Percentiles rank a stretch among this genome's conserved stretches.
Evolutionary conservation across 2,888 invertebrate species (phyloP).

Genomic region (Scaptodrosophila latifasciaeformis): DNA sequence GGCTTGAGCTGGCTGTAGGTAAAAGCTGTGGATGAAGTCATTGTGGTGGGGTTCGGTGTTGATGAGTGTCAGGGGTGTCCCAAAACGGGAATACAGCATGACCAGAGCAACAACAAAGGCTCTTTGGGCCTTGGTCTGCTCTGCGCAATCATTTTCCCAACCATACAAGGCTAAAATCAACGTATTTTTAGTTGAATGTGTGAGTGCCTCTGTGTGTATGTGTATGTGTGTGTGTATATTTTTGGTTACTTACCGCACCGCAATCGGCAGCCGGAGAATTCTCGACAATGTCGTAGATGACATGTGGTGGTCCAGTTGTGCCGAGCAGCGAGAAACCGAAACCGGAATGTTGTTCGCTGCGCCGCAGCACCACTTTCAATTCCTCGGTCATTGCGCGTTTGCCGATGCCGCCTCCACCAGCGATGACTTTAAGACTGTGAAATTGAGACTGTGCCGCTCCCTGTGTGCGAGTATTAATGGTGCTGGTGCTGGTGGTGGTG

Average conservation of each 20-base stretch:
- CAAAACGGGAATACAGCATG: slow-evolving; percentile 31
- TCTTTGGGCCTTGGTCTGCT: not conserved
- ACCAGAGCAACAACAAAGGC: slow-evolving; percentile 4
- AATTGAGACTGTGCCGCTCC: slow-evolving; percentile 34
- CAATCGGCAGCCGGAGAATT: slow-evolving; percentile 94
- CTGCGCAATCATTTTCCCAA: slow-evolving; percentile 15
- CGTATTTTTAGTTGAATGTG: slow-evolving; percentile 22
- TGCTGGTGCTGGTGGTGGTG: slow-evolving; percentile 6
- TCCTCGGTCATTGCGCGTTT: slow-evolving; percentile 81
- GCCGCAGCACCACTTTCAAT: slow-evolving; percentile 90
- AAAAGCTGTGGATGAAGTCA: slow-evolving; percentile 43
- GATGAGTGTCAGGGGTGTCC: slow-evolving; percentile 9
- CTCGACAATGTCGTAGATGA: slow-evolving; percentile 94
- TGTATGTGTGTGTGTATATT: not conserved
- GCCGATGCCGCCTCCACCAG: slow-evolving; percentile 26
- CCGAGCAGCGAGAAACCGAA: slow-evolving; percentile 94
- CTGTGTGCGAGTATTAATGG: slow-evolving; percentile 30
- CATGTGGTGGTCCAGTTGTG: slow-evolving; percentile 92
- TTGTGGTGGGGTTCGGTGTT: slow-evolving; percentile 6
- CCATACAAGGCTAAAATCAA: slow-evolving; percentile 11
- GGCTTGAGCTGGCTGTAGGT: not conserved
- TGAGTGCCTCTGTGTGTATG: slow-evolving; percentile 4
- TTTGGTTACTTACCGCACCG: slow-evolving; percentile 75
- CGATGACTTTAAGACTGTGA: too few relatives aligned
- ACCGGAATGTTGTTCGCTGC: slow-evolving; percentile 87